Conservation (phyloP, 2,113 vertebrate species). For the Pachyramphus minor region DNA sequence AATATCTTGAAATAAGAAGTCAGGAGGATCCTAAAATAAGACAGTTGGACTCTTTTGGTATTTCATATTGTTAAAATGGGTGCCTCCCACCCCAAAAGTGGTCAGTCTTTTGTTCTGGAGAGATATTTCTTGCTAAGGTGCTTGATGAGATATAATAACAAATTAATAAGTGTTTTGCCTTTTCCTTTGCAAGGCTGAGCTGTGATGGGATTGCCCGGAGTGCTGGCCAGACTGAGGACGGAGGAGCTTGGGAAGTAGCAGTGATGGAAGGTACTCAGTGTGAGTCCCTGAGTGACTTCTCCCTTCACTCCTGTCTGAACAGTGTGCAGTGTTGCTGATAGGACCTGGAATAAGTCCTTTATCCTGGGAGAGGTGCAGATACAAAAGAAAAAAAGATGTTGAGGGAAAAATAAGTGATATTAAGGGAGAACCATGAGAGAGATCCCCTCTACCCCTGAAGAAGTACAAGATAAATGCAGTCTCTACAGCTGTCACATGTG, state of each 20-base stretch:
- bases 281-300: neutral
- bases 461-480: neutral
- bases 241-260: neutral
- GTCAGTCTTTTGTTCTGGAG: neutral
- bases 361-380: neutral
- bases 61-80: neutral
- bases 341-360: neutral
- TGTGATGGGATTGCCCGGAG: neutral
- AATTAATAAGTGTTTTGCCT: too few species aligned
- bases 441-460: neutral
- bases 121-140: neutral
- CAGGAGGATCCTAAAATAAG: neutral
- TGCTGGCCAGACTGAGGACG: neutral
- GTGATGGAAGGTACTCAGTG: accelerated
- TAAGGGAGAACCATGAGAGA: neutral
- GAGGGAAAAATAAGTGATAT: neutral
- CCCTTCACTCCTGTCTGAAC: neutral
- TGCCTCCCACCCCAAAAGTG: neutral
- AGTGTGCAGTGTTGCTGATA: neutral
- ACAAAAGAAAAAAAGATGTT: neutral
- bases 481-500: too few species aligned
- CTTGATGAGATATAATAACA: neutral
- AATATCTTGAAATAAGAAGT: neutral
- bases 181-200: neutral
- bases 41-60: neutral